Evolutionary conservation across 2,888 invertebrate species (phyloP).

Genomic region (Crocallis elinguaria): DNA sequence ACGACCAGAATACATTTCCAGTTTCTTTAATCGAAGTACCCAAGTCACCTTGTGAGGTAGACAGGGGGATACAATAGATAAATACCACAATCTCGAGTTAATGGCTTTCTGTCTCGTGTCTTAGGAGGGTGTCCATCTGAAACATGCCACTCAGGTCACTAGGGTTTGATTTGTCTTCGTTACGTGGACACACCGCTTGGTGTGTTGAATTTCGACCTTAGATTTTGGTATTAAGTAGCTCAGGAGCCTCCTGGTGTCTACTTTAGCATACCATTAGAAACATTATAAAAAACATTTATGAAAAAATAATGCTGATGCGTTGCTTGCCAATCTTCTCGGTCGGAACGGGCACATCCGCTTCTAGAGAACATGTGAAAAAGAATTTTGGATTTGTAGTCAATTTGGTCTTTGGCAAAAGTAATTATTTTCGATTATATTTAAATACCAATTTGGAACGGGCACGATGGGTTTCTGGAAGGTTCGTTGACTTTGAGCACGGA

Average conservation of each 20-base stretch:
- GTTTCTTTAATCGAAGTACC: conserved; percentile 62
- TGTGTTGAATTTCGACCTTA: conserved; percentile 60
- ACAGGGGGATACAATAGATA: conserved; percentile 60
- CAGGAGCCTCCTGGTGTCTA: too few relatives aligned
- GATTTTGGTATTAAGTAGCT: conserved; percentile 48
- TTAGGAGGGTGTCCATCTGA: conserved; percentile 68
- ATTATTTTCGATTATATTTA: not conserved
- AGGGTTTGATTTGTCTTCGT: conserved; percentile 80
- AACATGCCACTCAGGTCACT: conserved; percentile 61
- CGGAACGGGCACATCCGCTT: too few relatives aligned
- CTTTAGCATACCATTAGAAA: too few relatives aligned
- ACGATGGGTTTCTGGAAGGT: too few relatives aligned
- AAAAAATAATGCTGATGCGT: too few relatives aligned
- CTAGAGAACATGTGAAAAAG: too few relatives aligned
- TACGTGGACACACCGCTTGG: conserved; percentile 64
- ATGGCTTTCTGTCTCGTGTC: conserved; percentile 72
- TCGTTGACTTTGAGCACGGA: too few relatives aligned
- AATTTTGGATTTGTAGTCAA: too few relatives aligned
- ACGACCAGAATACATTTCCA: conserved; percentile 15
- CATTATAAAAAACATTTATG: too few relatives aligned
- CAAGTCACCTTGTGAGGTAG: conserved; percentile 56
- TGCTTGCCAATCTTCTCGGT: too few relatives aligned
- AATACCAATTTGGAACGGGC: too few relatives aligned
- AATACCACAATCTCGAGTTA: conserved; percentile 77
- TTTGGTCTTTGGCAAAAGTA: not conserved